These are phyloP conservation scores for Callocephalon fimbriatum DNA, from an alignment of 2,113 vertebrate species.

Conservation along the genomic window DNA sequence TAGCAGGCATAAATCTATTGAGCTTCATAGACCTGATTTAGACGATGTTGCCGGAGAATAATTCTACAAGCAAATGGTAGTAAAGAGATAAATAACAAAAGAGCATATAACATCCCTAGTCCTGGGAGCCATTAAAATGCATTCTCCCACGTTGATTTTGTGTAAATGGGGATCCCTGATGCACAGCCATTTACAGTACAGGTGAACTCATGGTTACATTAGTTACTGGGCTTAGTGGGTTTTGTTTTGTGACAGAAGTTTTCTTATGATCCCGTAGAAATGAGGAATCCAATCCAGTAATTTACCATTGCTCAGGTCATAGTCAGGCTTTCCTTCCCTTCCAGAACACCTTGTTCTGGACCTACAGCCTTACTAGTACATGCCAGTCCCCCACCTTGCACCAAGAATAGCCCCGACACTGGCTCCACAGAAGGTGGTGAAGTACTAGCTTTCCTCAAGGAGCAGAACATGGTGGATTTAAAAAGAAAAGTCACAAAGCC, in stretches of 20 bases:
- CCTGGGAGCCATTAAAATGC: background rate
- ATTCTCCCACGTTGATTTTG: background rate
- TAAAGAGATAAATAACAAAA: background rate
- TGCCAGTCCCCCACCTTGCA: rapidly evolving
- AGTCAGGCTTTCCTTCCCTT: background rate
- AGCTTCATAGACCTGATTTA: background rate
- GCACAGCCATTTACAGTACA: background rate
- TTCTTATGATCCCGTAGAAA: background rate
- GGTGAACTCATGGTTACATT: background rate
- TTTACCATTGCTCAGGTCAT: background rate
- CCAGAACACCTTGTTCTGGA: background rate
- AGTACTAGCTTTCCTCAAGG: background rate
- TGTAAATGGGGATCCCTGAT: background rate
- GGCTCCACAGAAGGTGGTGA: background rate
- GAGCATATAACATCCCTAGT: background rate
- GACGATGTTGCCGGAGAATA: background rate
- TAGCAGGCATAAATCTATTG: slow-evolving; percentile 9
- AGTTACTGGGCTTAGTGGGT: background rate
- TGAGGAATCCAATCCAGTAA: background rate
- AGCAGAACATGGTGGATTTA: background rate
- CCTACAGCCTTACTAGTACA: rapidly evolving
- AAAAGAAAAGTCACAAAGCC: background rate
- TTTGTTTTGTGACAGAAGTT: background rate
- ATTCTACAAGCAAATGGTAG: background rate
- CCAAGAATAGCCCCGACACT: too few species aligned